A percentile compares a stretch with the other conserved stretches of the same genome.
Evolutionary conservation across 2,797 vertebrate genomes (phyloP).

Genomic region (Ispidina lecontei): DNA sequence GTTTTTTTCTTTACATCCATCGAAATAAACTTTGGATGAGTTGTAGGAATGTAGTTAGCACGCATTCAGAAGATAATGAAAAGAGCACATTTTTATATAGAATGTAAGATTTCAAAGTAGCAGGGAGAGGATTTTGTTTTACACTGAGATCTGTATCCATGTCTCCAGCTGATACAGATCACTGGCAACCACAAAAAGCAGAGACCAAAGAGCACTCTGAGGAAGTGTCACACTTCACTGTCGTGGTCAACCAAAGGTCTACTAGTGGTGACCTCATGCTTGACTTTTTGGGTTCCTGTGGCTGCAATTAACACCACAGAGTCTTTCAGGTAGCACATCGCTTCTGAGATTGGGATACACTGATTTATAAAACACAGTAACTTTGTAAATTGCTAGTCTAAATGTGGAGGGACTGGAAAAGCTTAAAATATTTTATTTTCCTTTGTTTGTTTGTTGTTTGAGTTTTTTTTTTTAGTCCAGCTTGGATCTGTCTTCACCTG

Average conservation of each 20-base stretch:
- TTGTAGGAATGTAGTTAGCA: background rate
- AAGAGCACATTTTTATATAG: background rate
- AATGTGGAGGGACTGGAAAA: background rate
- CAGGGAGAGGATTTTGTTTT: background rate
- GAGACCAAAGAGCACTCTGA: background rate
- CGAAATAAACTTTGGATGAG: background rate
- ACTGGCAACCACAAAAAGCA: background rate
- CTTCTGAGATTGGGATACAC: background rate
- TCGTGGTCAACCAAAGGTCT: background rate
- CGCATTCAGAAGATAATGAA: background rate
- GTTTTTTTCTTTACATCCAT: background rate
- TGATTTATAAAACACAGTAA: background rate
- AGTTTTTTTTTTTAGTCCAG: background rate
- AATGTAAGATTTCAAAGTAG: background rate
- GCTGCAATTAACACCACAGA: background rate
- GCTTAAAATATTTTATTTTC: background rate
- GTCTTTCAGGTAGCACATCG: background rate
- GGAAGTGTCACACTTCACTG: background rate
- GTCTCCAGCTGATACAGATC: background rate
- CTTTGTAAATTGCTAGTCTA: background rate
- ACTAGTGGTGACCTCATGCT: background rate
- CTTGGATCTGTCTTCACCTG: background rate
- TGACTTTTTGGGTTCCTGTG: background rate
- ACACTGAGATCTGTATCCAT: background rate
- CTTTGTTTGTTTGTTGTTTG: background rate